Base-by-base conservation (phyloP, 2,888 invertebrate genomes). In the Oscheius myriophilus region DNA sequence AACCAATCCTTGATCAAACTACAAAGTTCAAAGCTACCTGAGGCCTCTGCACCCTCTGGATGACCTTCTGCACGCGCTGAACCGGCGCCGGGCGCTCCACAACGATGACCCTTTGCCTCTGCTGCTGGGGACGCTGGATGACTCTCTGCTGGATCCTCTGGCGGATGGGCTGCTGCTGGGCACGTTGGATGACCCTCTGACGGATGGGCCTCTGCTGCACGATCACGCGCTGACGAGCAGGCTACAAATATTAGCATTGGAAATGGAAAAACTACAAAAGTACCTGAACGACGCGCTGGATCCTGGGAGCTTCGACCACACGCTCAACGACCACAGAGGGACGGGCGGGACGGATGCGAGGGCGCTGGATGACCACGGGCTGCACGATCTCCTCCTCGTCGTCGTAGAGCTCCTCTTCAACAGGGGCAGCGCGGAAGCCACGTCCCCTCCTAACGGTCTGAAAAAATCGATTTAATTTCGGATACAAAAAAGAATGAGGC, bases 281-380 rank as follows among this genome's bases (percentile, higher is more conserved):
- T 43, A 65, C 65, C 46, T 65, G 65, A 18, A 55, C 45, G 25
- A 65, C 54, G 16, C 65, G 65, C 46, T 65, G 65, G 43, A 49
- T 55, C 18, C 58, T 54, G 16, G 55, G 54, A n/a, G 65, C 43
- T 51, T 51, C 26, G 23, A 63, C 42, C 1, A 57, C 55, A 21
- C 65, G 43, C 43, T 65, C 55, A 23, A 65, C 43, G 18, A 65
- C 57, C n/a, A 65, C 49, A 6, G 53, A 21, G 16, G 55, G 46
- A 18, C 57, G 54, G 1, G 42, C 42, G 33, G 33, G 4, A 39
- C 63, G 61, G 16, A n/a, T 7, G 11, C n/a, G 49, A 33, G 46
- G 45, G 12, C 23, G 64, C 42, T 54, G 45, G 21, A 65, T 39
- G 21, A 53, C n/a, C 6, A 65, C 65, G 16, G 65, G 65, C 11